phyloP scores from a whole-genome alignment of 2,888 invertebrate genomes.

The Petrolisthes cinctipes region DNA sequence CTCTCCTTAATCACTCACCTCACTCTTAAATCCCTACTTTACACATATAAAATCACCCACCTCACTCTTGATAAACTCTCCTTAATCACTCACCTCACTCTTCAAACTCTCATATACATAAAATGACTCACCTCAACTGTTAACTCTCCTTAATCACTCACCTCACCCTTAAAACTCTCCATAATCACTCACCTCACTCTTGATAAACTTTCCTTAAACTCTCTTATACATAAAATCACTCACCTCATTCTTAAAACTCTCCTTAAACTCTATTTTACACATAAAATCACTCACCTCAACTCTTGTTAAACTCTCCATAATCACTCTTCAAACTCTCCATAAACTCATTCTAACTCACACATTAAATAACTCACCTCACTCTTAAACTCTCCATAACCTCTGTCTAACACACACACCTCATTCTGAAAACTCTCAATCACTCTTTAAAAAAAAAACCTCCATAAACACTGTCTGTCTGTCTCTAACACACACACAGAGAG shows the following conservation, averaged over 20 bases:
- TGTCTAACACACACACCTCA: no score
- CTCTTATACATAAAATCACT: slow-evolving; percentile 24
- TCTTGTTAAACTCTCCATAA: not conserved
- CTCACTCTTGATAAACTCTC: not conserved
- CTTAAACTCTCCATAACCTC: not conserved
- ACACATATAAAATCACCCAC: not conserved
- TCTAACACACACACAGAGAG: no score
- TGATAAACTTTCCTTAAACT: not conserved
- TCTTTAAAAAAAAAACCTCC: no score
- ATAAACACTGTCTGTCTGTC: no score
- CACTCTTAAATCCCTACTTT: not conserved
- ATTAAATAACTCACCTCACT: no score
- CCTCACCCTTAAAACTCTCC: not conserved
- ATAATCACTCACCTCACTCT: no score
- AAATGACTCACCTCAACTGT: slow-evolving; percentile 29
- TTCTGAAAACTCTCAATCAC: no score
- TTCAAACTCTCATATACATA: not conserved
- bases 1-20: not conserved
- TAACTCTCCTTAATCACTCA: no score
- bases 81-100: not conserved
- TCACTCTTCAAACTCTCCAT: no score
- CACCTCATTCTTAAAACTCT: slow-evolving; percentile 25
- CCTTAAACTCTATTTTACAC: not conserved
- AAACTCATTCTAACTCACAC: no score
- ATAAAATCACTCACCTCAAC: slow-evolving; percentile 37